Evolutionary conservation across 2,797 vertebrate species (phyloP), one percentile per base, ranked within the genome.

Genomic region (Podarcis siculus): DNA sequence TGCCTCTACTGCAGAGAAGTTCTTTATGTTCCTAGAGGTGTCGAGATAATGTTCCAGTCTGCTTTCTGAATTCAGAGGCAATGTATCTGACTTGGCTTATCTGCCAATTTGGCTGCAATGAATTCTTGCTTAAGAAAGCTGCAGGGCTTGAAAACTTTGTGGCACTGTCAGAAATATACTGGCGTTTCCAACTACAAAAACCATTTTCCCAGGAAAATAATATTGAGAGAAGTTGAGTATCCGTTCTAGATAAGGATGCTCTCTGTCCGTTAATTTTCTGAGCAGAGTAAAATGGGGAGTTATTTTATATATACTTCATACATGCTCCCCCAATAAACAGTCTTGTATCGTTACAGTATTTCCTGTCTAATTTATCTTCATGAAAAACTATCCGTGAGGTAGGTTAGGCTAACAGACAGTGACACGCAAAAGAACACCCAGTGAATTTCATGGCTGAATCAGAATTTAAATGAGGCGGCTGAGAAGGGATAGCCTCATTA

Each of bases 31-130:
- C 79, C 61, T n/a, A 32, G 21, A 35, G 71, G 39, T 75, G 72
- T 66, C 79, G 82, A 64, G n/a, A 83, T 58, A 83, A 88, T 58
- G 37, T 76, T 82, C 37, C 86, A 55, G 17, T 83, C 42, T 78
- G 25, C 45, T 88, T 58, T 71, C 75, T 83, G 17, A 83, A 79
- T 83, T 79, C 58, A 76, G 30, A 87, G 37, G 80, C 58, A 55
- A 77, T 82, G 39, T 67, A 87, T 37, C n/a, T 23, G 39, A 45
- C 39, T 87, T 83, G 49, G 81, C 61, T 78, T 69, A 66, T 69
- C 4, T 88, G 81, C 81, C 42, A 77, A 83, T 19, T 13, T 39
- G n/a, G 27, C 30, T 37, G 80, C 45, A 67, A 66, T 30, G 9
- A 87, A 77, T 67, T 82, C 37, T 82, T 77, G 37, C 58, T 30